Base-by-base conservation (phyloP, 37 sponge, comb jelly and placozoan species). In the Dysidea cf. avara region DNA sequence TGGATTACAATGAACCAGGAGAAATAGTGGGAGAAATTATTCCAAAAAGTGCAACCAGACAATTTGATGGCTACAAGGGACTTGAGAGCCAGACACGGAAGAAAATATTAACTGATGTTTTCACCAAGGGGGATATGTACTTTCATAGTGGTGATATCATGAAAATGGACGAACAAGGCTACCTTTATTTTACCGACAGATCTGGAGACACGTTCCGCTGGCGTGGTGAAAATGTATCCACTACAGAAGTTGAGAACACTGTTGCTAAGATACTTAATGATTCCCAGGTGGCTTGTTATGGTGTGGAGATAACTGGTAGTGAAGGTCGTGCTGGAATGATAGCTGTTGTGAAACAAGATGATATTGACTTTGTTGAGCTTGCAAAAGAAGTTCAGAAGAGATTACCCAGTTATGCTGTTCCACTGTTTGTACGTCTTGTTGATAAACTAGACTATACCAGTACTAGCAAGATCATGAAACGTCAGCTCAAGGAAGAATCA, bases 241-340 rank as follows among this genome's bases (percentile, higher is more conserved):
- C n/a, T n/a, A n/a, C n/a, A n/a, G n/a, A 95, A 72, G 96, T 95
- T 33, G 96, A 88, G 78, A 38, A 74, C 17, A 29, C 58, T 31
- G 62, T 89, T 3, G 51, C 71, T 11, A 49, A 68, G 18, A 67
- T 80, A 18, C 34, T 87, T 13, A 69, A 77, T 32, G 53, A 77
- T 43, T 67, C 72, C n/a, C 89, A 95, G 43, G 91, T 87, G 38
- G 73, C 68, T 43, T 92, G 87, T 31, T 95, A 85, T 61, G 91
- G 92, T 18, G 92, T 95, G 2, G 85, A 86, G 58, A 75, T 95
- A 2, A 83, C 89, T 17, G 77, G 88, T 0, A 57, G 31, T 47
- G 96, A 95, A 38, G 96, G 96, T 0, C 55, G 74, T 30, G 96
- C 96, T 40, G 96, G 96, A 22, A 95, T 95, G 96, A 85, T 73